Base-by-base conservation (phyloP, 1,140 invertebrate species). In the Macrocentrus cingulum region DNA sequence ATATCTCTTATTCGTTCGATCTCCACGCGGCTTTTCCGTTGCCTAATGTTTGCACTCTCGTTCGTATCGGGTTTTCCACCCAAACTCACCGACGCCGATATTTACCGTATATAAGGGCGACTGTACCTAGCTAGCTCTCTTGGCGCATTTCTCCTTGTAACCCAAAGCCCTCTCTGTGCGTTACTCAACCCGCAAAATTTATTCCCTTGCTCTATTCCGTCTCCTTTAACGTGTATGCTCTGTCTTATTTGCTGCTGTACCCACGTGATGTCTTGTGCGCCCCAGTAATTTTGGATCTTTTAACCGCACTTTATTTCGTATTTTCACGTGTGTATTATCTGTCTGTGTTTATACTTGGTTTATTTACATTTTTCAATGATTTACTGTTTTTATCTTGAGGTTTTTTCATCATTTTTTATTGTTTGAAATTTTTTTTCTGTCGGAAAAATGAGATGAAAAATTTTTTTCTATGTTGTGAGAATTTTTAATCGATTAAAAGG, bases 181-280 rank as follows among this genome's bases (percentile, higher is more conserved):
- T 58, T 58, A 58, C 25, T 58, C 56, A 58, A 5, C 23, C 56
- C 34, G 48, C 22, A 58, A 58, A 58, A 58, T 58, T 58, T 58
- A 58, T 58, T 58, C 48, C 8, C 37, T 34, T 36, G 45, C 46
- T n/a, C n/a, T n/a, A n/a, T n/a, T 46, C 48, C 36, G 48, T 51
- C 39, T 58, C 48, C 23, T 51, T 57, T 58, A 58, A 58, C 56
- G 56, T 51, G 22, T 58, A 41, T 48, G 25, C 46, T 45, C 50
- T 57, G 55, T 57, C 55, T 57, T 57, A n/a, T n/a, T n/a, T n/a
- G n/a, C n/a, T n/a, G n/a, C n/a, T n/a, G n/a, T 50, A 23, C 55
- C 37, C 42, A n/a, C 18, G 34, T 15, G 29, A 50, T 56, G 34
- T 51, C 42, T 46, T 56, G 44, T 37, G 13, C 36, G 36, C 18